These are phyloP conservation scores for Panagrolaimus sp. DNA, from an alignment of 1,140 invertebrate genomes.

Conservation along the genomic window DNA sequence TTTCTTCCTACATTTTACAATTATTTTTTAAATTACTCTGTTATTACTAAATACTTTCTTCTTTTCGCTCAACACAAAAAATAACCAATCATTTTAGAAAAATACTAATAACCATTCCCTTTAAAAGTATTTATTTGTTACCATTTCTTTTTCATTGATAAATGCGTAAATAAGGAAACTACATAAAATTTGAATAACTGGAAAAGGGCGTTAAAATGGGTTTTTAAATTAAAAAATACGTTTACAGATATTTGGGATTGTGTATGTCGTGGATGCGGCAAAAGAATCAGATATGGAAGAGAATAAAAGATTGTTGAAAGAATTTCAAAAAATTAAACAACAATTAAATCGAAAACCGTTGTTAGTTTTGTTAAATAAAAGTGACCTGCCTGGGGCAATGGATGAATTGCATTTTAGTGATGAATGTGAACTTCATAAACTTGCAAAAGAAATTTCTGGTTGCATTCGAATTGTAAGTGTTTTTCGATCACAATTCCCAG, in stretches of 20 bases:
- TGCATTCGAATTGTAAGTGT: constrained; percentile 70
- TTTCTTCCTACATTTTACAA: too few relatives aligned
- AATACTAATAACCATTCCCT: too few relatives aligned
- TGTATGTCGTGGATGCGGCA: constrained; percentile 81
- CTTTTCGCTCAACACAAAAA: too few relatives aligned
- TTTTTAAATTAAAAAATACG: not conserved
- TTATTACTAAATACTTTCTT: too few relatives aligned
- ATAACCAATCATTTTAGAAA: too few relatives aligned
- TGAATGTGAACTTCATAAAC: constrained; percentile 68
- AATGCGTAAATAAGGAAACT: constrained; percentile 12
- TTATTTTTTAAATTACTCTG: too few relatives aligned
- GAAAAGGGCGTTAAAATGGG: too few relatives aligned
- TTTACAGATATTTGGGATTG: constrained; percentile 66
- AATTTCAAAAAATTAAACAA: constrained; percentile 69
- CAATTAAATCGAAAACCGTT: constrained; percentile 73
- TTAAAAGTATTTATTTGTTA: too few relatives aligned
- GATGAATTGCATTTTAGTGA: constrained; percentile 75
- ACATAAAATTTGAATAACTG: too few relatives aligned
- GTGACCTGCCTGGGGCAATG: constrained; percentile 70
- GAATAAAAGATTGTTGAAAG: constrained; percentile 64
- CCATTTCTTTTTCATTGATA: too few relatives aligned
- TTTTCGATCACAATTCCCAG: constrained; percentile 47
- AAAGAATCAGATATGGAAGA: constrained; percentile 72
- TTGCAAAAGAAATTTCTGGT: constrained; percentile 71
- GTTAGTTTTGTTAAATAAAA: constrained; percentile 73